Percentiles rank a stretch among this genome's conserved stretches.
Conservation (phyloP, 2,888 invertebrate species). For the Eristalis arbustorum region DNA sequence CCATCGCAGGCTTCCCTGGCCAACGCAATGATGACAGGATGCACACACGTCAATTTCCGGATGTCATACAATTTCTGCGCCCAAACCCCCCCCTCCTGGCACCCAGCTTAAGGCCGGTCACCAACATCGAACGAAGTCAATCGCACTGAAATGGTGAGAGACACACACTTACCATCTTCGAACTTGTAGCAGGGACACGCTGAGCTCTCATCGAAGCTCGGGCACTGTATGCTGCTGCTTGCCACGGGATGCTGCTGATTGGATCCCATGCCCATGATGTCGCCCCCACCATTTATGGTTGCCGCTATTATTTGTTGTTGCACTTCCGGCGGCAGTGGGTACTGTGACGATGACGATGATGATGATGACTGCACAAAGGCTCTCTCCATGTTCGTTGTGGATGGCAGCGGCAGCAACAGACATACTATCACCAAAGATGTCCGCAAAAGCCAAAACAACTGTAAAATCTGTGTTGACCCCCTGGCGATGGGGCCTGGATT, state of each 20-base stretch:
- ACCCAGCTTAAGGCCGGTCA: neutral
- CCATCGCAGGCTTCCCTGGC: no score
- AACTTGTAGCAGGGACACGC: conserved; percentile 95
- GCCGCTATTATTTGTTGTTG: conserved; percentile 70
- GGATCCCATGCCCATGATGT: conserved; percentile 45
- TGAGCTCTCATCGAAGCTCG: conserved; percentile 87
- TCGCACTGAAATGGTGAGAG: neutral
- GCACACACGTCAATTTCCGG: neutral
- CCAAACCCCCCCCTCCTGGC: neutral
- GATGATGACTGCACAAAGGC: conserved; percentile 72
- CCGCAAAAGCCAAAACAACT: conserved; percentile 73
- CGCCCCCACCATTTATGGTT: conserved; percentile 76
- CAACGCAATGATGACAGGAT: no score
- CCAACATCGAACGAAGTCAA: neutral
- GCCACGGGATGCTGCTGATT: conserved; percentile 59
- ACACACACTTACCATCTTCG: conserved; percentile 86
- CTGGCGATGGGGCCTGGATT: conserved; percentile 45
- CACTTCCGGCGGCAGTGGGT: conserved; percentile 67
- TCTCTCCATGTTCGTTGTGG: conserved; percentile 74
- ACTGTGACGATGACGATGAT: conserved; percentile 56
- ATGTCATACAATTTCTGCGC: neutral
- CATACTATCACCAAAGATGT: conserved; percentile 75
- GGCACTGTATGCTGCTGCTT: conserved; percentile 82
- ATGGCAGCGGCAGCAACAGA: conserved; percentile 75
- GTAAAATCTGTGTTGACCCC: conserved; percentile 69